Evolutionary conservation across 2,113 vertebrate species (phyloP).

Genomic region (Lycaon pictus): DNA sequence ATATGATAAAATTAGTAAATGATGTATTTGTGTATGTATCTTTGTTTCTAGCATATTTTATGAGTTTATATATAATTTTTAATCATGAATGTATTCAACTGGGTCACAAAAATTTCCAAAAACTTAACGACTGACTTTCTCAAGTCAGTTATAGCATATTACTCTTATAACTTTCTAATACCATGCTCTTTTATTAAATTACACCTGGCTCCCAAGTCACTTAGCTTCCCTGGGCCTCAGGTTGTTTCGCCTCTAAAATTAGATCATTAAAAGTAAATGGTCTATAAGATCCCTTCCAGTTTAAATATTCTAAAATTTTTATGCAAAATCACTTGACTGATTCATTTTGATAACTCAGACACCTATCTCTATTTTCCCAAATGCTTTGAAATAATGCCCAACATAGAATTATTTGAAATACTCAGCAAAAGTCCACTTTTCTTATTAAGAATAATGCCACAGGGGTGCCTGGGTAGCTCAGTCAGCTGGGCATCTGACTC

Average conservation of each 20-base stretch:
- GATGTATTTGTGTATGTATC: background rate
- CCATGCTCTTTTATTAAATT: background rate
- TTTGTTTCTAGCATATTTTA: slow-evolving; percentile 41
- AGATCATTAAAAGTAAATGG: background rate
- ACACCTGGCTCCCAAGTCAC: background rate
- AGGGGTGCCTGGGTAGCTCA: background rate
- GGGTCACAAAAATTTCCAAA: slow-evolving; percentile 30
- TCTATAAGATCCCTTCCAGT: background rate
- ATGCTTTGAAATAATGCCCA: background rate
- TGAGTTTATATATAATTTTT: background rate
- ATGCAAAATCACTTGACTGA: background rate
- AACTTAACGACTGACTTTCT: background rate
- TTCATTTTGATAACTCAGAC: slow-evolving; percentile 10
- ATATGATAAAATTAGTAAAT: background rate
- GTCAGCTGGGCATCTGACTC: background rate
- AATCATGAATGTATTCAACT: background rate
- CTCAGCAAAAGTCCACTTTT: background rate
- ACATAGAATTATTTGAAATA: slow-evolving; percentile 39
- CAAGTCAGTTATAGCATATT: background rate
- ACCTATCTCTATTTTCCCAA: background rate
- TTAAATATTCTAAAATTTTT: slow-evolving; percentile 29
- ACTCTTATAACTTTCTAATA: background rate
- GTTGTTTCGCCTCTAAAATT: background rate
- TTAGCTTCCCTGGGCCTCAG: background rate
- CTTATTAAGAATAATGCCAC: background rate